These are phyloP conservation scores for Calidris pugnax DNA, from an alignment of 2,113 vertebrate genomes.

Conservation along the genomic window DNA sequence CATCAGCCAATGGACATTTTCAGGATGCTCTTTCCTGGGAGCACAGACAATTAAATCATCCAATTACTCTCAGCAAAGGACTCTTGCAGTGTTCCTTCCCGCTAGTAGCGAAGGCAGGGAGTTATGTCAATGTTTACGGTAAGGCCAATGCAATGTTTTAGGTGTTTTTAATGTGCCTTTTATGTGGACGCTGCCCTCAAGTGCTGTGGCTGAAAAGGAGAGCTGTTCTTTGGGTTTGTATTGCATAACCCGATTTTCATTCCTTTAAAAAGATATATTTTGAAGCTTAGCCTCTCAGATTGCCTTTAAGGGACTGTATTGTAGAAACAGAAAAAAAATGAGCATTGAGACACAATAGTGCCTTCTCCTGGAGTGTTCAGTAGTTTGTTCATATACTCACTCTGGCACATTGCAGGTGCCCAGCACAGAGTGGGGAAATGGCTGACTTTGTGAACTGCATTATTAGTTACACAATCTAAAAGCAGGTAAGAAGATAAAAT, in stretches of 20 bases:
- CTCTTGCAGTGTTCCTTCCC: neutral
- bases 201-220: neutral
- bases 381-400: neutral
- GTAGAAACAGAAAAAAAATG: neutral
- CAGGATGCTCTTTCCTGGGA: neutral
- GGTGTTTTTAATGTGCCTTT: neutral
- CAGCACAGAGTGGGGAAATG: neutral
- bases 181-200: neutral
- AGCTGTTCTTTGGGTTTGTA: neutral
- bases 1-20: neutral
- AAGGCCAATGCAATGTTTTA: neutral
- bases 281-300: neutral
- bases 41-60: neutral
- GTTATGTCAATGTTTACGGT: neutral
- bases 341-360: neutral
- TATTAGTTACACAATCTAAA: neutral
- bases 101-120: fast-evolving
- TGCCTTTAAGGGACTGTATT: neutral
- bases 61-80: neutral
- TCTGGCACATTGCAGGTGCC: neutral
- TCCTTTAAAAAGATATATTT: neutral
- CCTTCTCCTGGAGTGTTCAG: neutral
- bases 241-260: neutral
- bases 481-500: neutral
- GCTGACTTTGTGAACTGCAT: neutral